These are phyloP conservation scores for Hystrix cristata DNA, from an alignment of 2,113 vertebrate genomes.

Conservation along the genomic window DNA sequence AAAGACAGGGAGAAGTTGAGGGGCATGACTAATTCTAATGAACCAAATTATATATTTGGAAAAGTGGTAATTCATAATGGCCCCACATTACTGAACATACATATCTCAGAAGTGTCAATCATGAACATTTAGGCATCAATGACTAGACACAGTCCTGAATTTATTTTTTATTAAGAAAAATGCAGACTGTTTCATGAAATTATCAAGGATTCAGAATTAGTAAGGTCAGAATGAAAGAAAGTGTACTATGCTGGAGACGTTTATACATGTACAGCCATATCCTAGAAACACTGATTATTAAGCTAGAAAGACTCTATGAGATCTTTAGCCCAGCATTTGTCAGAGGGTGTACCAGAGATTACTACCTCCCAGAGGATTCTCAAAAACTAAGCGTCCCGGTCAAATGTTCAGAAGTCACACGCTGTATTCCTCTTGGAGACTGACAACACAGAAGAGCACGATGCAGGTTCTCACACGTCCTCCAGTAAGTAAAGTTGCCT, in stretches of 20 bases:
- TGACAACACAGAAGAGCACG: not conserved
- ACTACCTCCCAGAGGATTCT: not conserved
- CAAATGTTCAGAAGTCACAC: not conserved
- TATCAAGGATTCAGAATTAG: conserved; percentile 49
- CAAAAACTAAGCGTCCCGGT: not conserved
- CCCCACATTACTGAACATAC: not conserved
- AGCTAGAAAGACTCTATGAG: conserved; percentile 19
- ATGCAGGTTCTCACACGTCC: not conserved
- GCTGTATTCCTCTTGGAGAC: not conserved
- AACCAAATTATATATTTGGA: conserved; percentile 41
- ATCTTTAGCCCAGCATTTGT: conserved; percentile 13
- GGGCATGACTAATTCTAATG: conserved; percentile 42
- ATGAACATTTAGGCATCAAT: conserved; percentile 38
- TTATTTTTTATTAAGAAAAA: conserved; percentile 58
- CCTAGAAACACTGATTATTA: not conserved
- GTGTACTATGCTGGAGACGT: not conserved
- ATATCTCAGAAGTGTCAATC: not conserved
- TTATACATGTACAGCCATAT: not conserved
- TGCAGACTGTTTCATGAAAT: conserved; percentile 33
- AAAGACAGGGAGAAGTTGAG: conserved; percentile 18
- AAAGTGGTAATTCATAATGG: not conserved
- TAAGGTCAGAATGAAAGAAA: conserved; percentile 51
- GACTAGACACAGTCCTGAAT: not conserved
- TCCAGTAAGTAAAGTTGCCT: not conserved
- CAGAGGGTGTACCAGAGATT: not conserved